phyloP scores from a whole-genome alignment of 2,888 invertebrate genomes.

The Lathronympha strigana region DNA sequence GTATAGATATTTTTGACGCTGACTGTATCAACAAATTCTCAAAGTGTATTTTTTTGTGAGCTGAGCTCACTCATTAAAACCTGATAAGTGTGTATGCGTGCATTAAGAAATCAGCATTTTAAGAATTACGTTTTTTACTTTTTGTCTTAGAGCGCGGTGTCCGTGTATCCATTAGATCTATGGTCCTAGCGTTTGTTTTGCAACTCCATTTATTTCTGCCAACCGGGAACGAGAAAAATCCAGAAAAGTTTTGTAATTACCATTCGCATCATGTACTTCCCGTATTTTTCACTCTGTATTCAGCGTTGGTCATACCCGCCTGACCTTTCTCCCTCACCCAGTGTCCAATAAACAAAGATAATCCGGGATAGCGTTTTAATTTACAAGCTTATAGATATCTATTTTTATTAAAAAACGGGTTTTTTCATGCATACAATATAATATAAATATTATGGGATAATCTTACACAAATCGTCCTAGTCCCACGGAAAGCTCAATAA shows the following conservation, averaged over 20 bases:
- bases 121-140: too few species aligned
- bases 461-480: too few species aligned
- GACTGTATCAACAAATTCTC: too few species aligned
- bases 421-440: background rate
- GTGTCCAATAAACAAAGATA: constrained; percentile 25
- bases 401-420: background rate
- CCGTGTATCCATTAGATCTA: too few species aligned
- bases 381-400: background rate
- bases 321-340: constrained; percentile 40
- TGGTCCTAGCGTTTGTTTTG: constrained; percentile 45
- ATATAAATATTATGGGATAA: too few species aligned
- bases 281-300: constrained; percentile 54
- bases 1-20: too few species aligned
- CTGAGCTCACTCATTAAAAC: too few species aligned
- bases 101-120: too few species aligned
- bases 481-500: too few species aligned
- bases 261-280: constrained; percentile 50
- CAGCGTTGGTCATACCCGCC: constrained; percentile 47
- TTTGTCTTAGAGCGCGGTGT: too few species aligned
- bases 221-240: constrained; percentile 50
- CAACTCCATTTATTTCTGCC: constrained; percentile 55
- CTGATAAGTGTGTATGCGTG: too few species aligned
- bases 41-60: too few species aligned
- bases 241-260: constrained; percentile 60
- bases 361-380: constrained; percentile 28